Percentiles rank a stretch among this genome's conserved stretches.
Evolutionary conservation across 2,113 vertebrate species (phyloP).

Genomic region (Hiodon tergisus): DNA sequence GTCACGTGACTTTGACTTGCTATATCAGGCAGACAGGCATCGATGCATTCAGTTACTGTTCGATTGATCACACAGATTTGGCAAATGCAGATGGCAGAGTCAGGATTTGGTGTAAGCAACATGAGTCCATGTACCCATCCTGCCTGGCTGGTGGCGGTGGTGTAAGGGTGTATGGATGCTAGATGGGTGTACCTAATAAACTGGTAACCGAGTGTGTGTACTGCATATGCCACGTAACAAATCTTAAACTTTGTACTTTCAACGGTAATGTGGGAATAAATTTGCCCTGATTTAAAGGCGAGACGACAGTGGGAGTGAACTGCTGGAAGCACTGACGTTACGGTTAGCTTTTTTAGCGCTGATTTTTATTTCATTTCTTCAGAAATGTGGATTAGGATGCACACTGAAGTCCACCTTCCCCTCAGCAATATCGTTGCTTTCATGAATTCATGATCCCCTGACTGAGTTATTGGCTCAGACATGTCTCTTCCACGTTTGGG

Average conservation of each 20-base stretch:
- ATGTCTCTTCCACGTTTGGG: conserved; percentile 35
- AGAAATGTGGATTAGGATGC: conserved; percentile 37
- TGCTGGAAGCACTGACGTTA: conserved; percentile 2
- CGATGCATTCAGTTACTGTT: too few relatives aligned
- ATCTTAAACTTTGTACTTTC: background rate
- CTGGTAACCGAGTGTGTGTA: too few relatives aligned
- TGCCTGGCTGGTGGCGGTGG: too few relatives aligned
- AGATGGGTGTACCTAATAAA: too few relatives aligned
- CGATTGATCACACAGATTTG: background rate
- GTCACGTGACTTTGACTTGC: too few relatives aligned
- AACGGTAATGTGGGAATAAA: background rate
- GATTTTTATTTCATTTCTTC: conserved; percentile 56
- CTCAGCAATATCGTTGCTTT: conserved; percentile 54
- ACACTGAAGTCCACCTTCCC: conserved; percentile 48
- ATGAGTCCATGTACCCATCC: too few relatives aligned
- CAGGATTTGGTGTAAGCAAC: too few relatives aligned
- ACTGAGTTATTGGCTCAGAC: conserved; percentile 64
- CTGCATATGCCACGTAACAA: too few relatives aligned
- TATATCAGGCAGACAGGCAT: too few relatives aligned
- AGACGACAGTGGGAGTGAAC: background rate
- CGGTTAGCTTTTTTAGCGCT: conserved; percentile 54
- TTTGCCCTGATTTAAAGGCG: background rate
- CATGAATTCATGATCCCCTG: conserved; percentile 56
- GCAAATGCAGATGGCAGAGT: background rate
- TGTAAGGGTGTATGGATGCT: too few relatives aligned